Percentiles rank a stretch among this genome's conserved stretches.
These are phyloP conservation scores for Phylloscopus trochiloides DNA, from an alignment of 2,113 vertebrate species.

Conservation along the genomic window DNA sequence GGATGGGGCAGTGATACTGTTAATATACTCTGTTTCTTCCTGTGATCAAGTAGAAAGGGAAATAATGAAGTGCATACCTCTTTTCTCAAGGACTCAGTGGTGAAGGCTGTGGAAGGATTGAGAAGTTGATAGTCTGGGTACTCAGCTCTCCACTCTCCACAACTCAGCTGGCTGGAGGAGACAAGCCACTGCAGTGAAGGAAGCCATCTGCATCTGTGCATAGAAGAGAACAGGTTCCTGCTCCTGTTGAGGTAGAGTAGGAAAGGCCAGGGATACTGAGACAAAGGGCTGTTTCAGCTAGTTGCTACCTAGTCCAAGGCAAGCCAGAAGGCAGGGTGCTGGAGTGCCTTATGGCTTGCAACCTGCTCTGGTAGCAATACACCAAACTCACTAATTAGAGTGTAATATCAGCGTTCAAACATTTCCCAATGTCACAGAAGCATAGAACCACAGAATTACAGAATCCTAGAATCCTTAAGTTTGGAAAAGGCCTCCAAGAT, in stretches of 20 bases:
- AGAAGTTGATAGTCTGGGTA: background rate
- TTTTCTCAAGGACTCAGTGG: background rate
- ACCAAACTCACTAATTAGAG: background rate
- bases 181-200: fast-evolving
- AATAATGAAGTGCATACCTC: background rate
- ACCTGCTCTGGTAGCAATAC: background rate
- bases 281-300: background rate
- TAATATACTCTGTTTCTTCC: background rate
- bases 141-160: background rate
- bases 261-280: background rate
- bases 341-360: background rate
- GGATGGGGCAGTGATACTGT: background rate
- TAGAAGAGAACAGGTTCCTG: background rate
- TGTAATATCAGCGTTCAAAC: background rate
- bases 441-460: background rate
- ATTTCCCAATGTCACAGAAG: background rate
- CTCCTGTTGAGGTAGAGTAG: background rate
- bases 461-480: background rate
- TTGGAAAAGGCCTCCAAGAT: background rate
- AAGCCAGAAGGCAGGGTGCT: background rate
- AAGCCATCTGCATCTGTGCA: background rate
- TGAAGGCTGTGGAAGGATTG: background rate
- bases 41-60: background rate
- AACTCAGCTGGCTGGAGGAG: background rate
- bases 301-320: background rate